Evolutionary conservation across 2,888 invertebrate genomes (phyloP).

Genomic region (Cinara cedri): DNA sequence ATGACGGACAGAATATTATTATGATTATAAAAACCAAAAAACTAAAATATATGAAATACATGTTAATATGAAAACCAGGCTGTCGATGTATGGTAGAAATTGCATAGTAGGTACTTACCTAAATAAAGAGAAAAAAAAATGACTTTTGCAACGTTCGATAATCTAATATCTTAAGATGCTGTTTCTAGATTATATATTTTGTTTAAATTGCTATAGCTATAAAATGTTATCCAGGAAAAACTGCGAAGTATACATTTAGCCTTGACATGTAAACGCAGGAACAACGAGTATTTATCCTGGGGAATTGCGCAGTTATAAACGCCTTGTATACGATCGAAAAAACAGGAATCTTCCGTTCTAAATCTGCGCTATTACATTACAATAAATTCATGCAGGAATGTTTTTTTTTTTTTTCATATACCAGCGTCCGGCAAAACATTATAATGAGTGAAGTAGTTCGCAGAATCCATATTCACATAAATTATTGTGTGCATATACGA

Average conservation of each 20-base stretch:
- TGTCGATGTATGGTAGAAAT: too few relatives aligned
- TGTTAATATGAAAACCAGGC: too few relatives aligned
- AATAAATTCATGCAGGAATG: background rate
- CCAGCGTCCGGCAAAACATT: background rate
- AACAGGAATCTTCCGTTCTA: background rate
- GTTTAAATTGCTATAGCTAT: background rate
- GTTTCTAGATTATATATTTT: background rate
- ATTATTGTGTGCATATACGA: background rate
- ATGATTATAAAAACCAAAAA: too few relatives aligned
- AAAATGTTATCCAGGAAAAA: background rate
- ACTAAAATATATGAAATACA: too few relatives aligned
- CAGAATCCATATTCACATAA: slow-evolving; percentile 4
- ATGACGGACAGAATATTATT: too few relatives aligned
- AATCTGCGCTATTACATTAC: background rate
- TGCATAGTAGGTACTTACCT: too few relatives aligned
- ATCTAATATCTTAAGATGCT: too few relatives aligned
- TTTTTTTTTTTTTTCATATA: background rate
- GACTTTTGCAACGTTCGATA: too few relatives aligned
- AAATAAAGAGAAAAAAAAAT: too few relatives aligned
- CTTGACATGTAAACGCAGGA: background rate
- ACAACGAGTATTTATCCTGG: background rate
- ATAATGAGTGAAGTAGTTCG: background rate
- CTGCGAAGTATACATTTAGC: background rate
- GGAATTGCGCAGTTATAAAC: slow-evolving; percentile 20
- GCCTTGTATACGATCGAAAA: background rate